Base-by-base conservation (phyloP, 2,888 invertebrate genomes). In the Apamea epomidion region DNA sequence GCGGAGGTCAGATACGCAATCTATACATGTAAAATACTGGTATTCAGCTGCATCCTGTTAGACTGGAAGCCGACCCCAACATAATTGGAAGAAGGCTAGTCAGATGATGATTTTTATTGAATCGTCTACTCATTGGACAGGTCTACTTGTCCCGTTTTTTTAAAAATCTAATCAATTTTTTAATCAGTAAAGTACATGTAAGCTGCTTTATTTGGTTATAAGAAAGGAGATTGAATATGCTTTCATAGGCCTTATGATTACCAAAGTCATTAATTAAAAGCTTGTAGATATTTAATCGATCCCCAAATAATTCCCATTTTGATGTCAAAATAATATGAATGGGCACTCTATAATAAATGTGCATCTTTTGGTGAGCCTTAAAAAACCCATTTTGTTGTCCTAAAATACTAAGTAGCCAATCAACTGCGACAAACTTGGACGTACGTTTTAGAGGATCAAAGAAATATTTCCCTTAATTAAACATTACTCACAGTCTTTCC, bases 401-500 rank as follows among this genome's bases (percentile, higher is more conserved):
- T 51, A 14, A 8, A 25, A 51, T 10, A 51, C 1, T 32, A 51
- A 32, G 2, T 14, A 32, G 25, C 16, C 32, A 32, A 54, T 51
- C 2, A 51, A 16, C 25, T 51, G 25, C 10, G 32, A 10, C 6
- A 54, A 37, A 54, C 12, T 37, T 37, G 12, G 37, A 18, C 12
- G 6, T 18, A 18, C 37, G 32, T 25, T 37, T 37, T 71, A 71
- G 25, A 32, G 51, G 8, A 16, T 37, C 25, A 37, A 37, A 10
- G 10, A 32, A 25, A 51, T 21, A 48, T 29, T 29, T 29, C 14
- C 42, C 5, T 25, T 25, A 25, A 18, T 58, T 32, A 37, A 58
- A 48, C 2, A 29, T 29, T 60, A 91, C 95, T 95, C 89, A 96
- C 96, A 96, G 84, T 87, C 93, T 90, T 62, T 91, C 81, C 7